Base-by-base conservation (phyloP, 2,113 vertebrate species). In the Balaenoptera acutorostrata region DNA sequence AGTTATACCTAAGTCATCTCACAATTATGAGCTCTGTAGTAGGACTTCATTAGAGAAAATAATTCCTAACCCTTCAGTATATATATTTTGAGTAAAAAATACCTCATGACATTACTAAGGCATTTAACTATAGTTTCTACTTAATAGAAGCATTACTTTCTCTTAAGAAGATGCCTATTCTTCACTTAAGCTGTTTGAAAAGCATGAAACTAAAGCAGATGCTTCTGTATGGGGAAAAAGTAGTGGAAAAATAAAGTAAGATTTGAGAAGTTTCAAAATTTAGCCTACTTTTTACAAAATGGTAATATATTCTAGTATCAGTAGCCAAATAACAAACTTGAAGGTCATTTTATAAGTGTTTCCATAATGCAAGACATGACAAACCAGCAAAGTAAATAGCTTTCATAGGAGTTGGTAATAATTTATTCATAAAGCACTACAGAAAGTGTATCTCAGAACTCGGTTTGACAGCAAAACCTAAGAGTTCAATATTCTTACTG, bases 1-100 rank as follows among this genome's bases (percentile, higher is more conserved):
- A 95, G 97, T 98, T 95, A 91, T n/a, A 78, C 82, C 94, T 71
- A 97, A 98, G 97, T 93, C 88, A 94, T 92, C 89, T 96, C 92
- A 80, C 44, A 95, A 97, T 97, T 95, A 87, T 11, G 82, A 90
- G 75, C 69, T 96, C n/a, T 88, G 77, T 96, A 96, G 63, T 68
- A 97, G 85, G 89, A 93, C 93, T 97, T 96, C 82, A 44, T 83
- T 96, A 64, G 10, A 91, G 66, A 66, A 98, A 85, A 90, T 96
- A 74, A 97, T 97, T 87, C 63, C 90, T 63, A 92, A 87, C 96
- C 97, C 13, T n/a, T 1, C 49, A 46, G 4, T 57, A 57, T 75
- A 18, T 29, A 95, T 36, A 39, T 39, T 92, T 77, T 74, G 33
- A 46, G 18, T 87, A 82, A 94, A 74, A 94, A 66, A 93, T 25